Conservation (phyloP, 2,797 vertebrate genomes). For the Thaleichthys pacificus region DNA sequence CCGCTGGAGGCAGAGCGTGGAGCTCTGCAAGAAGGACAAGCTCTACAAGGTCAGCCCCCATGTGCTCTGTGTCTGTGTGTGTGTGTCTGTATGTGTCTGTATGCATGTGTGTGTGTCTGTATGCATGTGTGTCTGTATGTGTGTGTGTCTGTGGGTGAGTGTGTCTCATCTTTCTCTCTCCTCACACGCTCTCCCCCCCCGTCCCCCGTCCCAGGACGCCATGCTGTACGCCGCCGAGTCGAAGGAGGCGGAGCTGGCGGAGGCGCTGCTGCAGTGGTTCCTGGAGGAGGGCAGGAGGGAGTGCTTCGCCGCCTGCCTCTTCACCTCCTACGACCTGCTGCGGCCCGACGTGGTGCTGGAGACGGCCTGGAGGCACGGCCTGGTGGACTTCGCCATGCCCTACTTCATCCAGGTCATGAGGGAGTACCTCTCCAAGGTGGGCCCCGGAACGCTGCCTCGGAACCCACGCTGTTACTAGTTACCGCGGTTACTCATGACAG, state of each 20-base stretch:
- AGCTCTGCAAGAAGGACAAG: constrained; percentile 91
- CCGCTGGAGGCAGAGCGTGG: constrained; percentile 91
- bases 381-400: constrained; percentile 90
- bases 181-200: no score
- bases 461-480: no score
- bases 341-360: constrained; percentile 88
- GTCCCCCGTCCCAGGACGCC: constrained; percentile 76
- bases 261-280: constrained; percentile 90
- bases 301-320: constrained; percentile 88
- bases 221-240: constrained; percentile 90
- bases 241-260: constrained; percentile 82
- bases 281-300: constrained; percentile 86
- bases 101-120: background rate
- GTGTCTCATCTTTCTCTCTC: background rate
- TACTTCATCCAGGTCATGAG: constrained; percentile 94
- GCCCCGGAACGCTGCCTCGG: no score
- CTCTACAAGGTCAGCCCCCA: constrained; percentile 78
- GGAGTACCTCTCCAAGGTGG: constrained; percentile 87
- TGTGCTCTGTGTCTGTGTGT: background rate
- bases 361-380: constrained; percentile 87
- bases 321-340: constrained; percentile 86
- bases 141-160: background rate
- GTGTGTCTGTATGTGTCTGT: background rate
- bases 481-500: no score
- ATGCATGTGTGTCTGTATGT: background rate